Evolutionary conservation across 2,888 invertebrate genomes (phyloP).

Genomic region (Minunthozetes semirufus): DNA sequence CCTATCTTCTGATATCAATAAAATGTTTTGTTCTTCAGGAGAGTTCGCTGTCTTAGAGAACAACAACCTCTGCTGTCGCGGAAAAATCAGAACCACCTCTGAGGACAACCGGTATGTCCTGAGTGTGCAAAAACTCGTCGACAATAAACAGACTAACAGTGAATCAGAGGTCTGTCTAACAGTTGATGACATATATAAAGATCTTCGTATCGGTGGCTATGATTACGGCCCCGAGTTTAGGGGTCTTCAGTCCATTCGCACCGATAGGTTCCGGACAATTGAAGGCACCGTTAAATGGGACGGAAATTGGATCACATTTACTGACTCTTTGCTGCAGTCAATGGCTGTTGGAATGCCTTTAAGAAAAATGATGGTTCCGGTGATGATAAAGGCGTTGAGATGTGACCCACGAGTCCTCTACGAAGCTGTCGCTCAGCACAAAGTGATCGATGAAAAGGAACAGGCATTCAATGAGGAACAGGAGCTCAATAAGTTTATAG

Average conservation of each 20-base stretch:
- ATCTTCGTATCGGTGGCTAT: constrained; percentile 74
- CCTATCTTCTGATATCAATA: too few relatives aligned
- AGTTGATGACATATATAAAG: constrained; percentile 70
- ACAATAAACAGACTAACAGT: constrained; percentile 2
- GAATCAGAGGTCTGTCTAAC: constrained; percentile 25
- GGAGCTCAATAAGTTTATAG: background rate
- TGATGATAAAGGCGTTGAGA: constrained; percentile 9
- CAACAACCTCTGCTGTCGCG: constrained; percentile 46
- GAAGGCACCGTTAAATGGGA: constrained; percentile 32
- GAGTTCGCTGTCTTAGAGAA: constrained; percentile 15
- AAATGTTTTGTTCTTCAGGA: background rate
- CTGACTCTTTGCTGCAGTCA: constrained; percentile 31
- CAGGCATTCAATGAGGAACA: background rate
- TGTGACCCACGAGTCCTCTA: constrained; percentile 21
- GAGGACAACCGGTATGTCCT: constrained; percentile 43
- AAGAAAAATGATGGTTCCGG: constrained; percentile 23
- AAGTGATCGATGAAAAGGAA: background rate
- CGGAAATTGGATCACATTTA: constrained; percentile 34
- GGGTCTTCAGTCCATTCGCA: constrained; percentile 62
- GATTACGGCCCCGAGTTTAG: constrained; percentile 73
- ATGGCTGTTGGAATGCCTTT: background rate
- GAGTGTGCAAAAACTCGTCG: constrained; percentile 40
- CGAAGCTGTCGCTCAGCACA: background rate
- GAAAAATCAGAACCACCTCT: constrained; percentile 47
- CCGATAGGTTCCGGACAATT: constrained; percentile 57